phyloP scores from a whole-genome alignment of 2,888 invertebrate species.

The Sinotaia quadrata region DNA sequence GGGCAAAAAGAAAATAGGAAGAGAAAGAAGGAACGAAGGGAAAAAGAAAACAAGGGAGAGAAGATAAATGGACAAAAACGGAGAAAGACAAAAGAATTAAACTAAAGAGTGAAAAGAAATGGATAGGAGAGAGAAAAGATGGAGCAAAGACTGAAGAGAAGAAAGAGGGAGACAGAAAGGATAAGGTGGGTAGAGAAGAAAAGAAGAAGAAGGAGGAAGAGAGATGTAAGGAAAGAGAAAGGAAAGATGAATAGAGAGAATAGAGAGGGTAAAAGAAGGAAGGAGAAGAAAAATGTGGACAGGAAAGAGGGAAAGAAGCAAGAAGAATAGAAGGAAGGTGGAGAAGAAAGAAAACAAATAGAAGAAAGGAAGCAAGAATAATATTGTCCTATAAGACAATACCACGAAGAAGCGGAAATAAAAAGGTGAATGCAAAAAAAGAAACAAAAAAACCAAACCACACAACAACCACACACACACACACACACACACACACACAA shows the following conservation, averaged over 20 bases:
- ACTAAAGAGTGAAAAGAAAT: constrained; percentile 15
- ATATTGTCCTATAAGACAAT: too few species aligned
- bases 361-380: too few species aligned
- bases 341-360: constrained; percentile 22
- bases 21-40: background rate
- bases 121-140: constrained; percentile 10
- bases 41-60: background rate
- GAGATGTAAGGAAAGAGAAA: constrained; percentile 8
- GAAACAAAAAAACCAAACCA: too few species aligned
- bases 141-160: constrained; percentile 6
- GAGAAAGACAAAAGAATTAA: constrained; percentile 17
- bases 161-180: constrained; percentile 1
- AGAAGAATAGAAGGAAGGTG: constrained; percentile 1
- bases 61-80: constrained; percentile 3
- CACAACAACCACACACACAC: too few species aligned
- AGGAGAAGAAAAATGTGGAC: constrained; percentile 5
- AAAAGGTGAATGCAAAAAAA: too few species aligned
- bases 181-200: constrained; percentile 4
- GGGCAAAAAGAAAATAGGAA: background rate
- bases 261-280: constrained; percentile 22
- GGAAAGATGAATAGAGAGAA: background rate
- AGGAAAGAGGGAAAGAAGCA: background rate
- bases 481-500: too few species aligned
- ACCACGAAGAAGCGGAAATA: too few species aligned
- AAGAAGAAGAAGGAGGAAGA: constrained; percentile 1